Percentiles rank a stretch among this genome's conserved stretches.
These are phyloP conservation scores for Drosophila repletoides DNA, from an alignment of 1,140 invertebrate genomes.

Conservation along the genomic window DNA sequence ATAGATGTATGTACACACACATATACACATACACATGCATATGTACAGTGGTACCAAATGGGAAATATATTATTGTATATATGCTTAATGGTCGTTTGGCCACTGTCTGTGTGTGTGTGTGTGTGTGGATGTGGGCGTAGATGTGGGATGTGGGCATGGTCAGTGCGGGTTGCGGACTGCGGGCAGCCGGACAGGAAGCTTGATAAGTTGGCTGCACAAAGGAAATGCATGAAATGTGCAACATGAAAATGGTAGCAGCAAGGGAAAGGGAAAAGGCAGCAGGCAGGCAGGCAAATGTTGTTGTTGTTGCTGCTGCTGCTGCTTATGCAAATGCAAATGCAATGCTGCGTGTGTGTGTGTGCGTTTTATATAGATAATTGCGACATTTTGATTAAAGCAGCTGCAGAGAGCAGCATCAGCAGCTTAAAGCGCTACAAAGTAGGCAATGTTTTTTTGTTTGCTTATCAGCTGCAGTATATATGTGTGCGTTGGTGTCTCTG, in stretches of 20 bases:
- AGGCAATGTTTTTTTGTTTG: constrained; percentile 55
- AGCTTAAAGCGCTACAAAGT: constrained; percentile 57
- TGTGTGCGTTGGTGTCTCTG: too few species aligned
- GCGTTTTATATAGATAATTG: constrained; percentile 49
- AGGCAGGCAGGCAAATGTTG: constrained; percentile 16
- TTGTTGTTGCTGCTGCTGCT: constrained; percentile 19
- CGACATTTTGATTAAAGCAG: constrained; percentile 51
- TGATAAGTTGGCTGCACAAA: constrained; percentile 77
- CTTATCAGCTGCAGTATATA: constrained; percentile 2
- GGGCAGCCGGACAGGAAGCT: constrained; percentile 70
- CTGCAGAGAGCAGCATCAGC: too few species aligned
- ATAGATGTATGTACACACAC: background rate
- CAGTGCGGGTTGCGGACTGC: too few species aligned
- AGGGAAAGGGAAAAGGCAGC: background rate
- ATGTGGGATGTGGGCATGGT: too few species aligned
- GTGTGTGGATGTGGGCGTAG: constrained; percentile 7
- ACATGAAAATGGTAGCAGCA: constrained; percentile 23
- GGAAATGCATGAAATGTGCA: constrained; percentile 79
- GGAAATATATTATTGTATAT: constrained; percentile 66
- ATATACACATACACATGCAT: background rate
- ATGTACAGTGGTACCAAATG: constrained; percentile 21
- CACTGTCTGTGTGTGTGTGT: background rate
- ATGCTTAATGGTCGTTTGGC: constrained; percentile 60
- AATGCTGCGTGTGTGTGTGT: constrained; percentile 10
- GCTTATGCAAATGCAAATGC: constrained; percentile 37